Percentiles rank a stretch among this genome's conserved stretches.
Conservation (phyloP, 2,888 invertebrate genomes). For the Desoria tigrina region DNA sequence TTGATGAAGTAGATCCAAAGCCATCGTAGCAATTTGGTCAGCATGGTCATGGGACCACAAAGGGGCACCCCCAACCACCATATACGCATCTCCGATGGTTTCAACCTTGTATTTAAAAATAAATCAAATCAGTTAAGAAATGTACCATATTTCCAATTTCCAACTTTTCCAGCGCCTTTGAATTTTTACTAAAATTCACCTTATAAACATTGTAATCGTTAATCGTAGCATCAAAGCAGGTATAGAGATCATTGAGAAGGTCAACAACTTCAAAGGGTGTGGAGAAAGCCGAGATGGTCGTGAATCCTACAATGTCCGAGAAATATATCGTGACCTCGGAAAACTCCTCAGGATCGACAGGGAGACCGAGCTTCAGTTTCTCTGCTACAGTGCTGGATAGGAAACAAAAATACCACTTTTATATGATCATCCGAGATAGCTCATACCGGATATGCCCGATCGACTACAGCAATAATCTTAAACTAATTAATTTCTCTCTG, state of each 20-base stretch:
- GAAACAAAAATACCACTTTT: background rate
- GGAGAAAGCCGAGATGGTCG: slow-evolving; percentile 86
- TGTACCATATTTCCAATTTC: background rate
- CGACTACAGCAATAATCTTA: too few relatives aligned
- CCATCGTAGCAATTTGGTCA: slow-evolving; percentile 88
- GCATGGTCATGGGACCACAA: slow-evolving; percentile 80
- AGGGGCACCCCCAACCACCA: slow-evolving; percentile 77
- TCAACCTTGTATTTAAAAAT: slow-evolving; percentile 70
- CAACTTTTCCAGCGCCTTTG: too few relatives aligned
- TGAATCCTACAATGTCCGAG: slow-evolving; percentile 91
- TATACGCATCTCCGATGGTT: slow-evolving; percentile 89
- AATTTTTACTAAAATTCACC: too few relatives aligned
- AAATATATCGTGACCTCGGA: slow-evolving; percentile 87
- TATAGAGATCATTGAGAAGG: slow-evolving; percentile 87
- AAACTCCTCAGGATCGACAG: slow-evolving; percentile 83
- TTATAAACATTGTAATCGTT: slow-evolving; percentile 88
- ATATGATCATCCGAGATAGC: too few relatives aligned
- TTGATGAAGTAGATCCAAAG: slow-evolving; percentile 82
- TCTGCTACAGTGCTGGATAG: slow-evolving; percentile 80
- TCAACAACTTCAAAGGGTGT: slow-evolving; percentile 90
- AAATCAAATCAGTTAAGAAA: too few relatives aligned
- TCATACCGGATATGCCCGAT: too few relatives aligned
- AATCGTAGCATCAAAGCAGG: slow-evolving; percentile 89
- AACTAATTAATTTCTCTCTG: too few relatives aligned
- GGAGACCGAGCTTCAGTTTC: slow-evolving; percentile 82